Percentiles rank a stretch among this genome's conserved stretches.
Conservation (phyloP, 2,888 invertebrate genomes). For the Agriopis aurantiaria region DNA sequence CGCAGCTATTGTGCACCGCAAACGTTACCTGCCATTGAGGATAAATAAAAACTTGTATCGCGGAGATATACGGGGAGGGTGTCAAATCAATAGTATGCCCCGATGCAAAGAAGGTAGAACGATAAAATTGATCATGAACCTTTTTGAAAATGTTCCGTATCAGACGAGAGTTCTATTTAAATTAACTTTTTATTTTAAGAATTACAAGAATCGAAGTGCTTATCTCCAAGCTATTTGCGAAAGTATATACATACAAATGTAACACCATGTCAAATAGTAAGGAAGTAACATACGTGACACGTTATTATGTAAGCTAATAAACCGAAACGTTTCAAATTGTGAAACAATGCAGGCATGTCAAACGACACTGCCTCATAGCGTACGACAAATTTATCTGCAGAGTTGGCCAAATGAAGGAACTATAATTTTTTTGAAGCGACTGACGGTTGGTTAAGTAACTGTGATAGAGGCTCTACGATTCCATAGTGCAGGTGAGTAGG, state of each 20-base stretch:
- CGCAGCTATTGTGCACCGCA: slow-evolving; percentile 72
- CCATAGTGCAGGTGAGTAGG: background rate
- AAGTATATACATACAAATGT: slow-evolving; percentile 24
- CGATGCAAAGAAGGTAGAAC: slow-evolving; percentile 69
- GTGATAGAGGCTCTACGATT: background rate
- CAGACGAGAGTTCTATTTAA: background rate
- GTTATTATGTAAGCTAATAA: slow-evolving; percentile 50
- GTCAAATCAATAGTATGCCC: slow-evolving; percentile 65
- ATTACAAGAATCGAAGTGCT: slow-evolving; percentile 20
- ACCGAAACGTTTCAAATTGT: slow-evolving; percentile 69
- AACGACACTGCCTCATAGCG: slow-evolving; percentile 62
- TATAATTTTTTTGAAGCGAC: background rate
- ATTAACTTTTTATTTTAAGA: background rate
- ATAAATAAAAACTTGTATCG: slow-evolving; percentile 71
- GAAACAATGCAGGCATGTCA: slow-evolving; percentile 69
- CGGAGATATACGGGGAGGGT: slow-evolving; percentile 60
- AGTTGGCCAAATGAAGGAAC: background rate
- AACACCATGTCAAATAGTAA: slow-evolving; percentile 35
- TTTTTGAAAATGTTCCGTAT: slow-evolving; percentile 22
- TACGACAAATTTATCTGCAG: slow-evolving; percentile 32
- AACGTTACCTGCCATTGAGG: slow-evolving; percentile 79
- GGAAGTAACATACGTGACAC: slow-evolving; percentile 42
- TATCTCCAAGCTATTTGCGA: slow-evolving; percentile 15
- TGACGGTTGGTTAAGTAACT: background rate
- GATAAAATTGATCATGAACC: slow-evolving; percentile 73